Evolutionary conservation across 1,140 invertebrate genomes (phyloP).

Genomic region (Sitobion miscanthi): DNA sequence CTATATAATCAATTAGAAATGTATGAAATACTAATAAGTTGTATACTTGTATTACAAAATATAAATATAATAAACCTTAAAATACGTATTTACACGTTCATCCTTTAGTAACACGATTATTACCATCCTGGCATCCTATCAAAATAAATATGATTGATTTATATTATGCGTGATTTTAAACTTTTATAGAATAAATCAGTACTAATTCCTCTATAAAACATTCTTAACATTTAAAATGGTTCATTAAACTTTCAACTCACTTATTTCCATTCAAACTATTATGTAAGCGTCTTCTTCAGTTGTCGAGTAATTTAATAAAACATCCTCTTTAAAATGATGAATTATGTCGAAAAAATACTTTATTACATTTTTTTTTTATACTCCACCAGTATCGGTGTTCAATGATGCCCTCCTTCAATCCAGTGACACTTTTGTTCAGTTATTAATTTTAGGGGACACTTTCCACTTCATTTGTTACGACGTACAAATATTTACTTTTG

Average conservation of each 20-base stretch:
- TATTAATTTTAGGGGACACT: not conserved
- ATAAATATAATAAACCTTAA: not conserved
- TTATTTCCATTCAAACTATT: not conserved
- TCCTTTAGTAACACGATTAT: not conserved
- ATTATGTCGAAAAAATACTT: slow-evolving; percentile 19
- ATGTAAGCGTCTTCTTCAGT: not conserved
- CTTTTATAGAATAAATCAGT: not conserved
- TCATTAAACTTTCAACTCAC: slow-evolving; percentile 12
- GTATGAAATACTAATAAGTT: not conserved
- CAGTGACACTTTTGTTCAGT: slow-evolving; percentile 3
- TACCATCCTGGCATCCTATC: not conserved
- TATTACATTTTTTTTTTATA: not conserved
- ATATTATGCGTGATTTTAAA: slow-evolving; percentile 5
- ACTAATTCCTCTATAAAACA: not conserved
- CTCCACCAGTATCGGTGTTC: not conserved
- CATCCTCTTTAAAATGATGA: not conserved
- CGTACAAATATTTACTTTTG: not conserved
- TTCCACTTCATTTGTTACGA: slow-evolving; percentile 13
- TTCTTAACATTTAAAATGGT: not conserved
- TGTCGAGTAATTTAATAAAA: not conserved
- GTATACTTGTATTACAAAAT: not conserved
- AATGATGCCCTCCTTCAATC: not conserved
- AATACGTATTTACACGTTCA: not conserved
- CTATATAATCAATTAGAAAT: not conserved
- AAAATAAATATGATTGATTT: not conserved